Evolutionary conservation across 2,888 invertebrate genomes (phyloP), one percentile per base, ranked within the genome.

Genomic region (Muschampia plurimacula): DNA sequence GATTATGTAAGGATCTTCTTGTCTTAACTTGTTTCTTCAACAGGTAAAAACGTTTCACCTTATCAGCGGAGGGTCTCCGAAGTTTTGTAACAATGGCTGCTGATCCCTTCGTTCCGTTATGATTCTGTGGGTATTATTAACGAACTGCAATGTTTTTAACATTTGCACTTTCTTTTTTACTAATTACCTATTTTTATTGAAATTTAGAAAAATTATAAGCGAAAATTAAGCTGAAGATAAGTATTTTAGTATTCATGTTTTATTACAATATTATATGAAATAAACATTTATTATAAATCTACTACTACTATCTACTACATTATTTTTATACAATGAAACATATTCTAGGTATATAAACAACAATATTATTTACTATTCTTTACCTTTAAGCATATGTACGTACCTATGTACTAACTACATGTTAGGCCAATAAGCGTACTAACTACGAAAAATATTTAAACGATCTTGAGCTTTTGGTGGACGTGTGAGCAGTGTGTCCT

Each of bases 41-140:
- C 86, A 85, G 86, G 86, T 86, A 85, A 82, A 81, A 82, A 79
- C 77, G 67, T 74, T 65, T 60, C 75, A 74, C 74, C 77, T 76
- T 80, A 81, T 77, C 78, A 75, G 73, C 76, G 76, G 77, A 41
- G 66, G 66, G 39, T 66, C 60, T n/a, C 22, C 22, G 46, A 65
- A 73, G 77, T 75, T 75, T 69, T 68, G 72, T 76, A 81, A 82
- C 79, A 83, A 82, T 80, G 77, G 77, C 78, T 76, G 76, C 77
- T 65, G 78, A 75, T 71, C 74, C 77, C 76, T 80, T 78, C 63
- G 69, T 46, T 59, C 65, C 57, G 73, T 62, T 60, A 71, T 39
- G 49, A 41, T 10, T 28, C 65, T 65, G 65, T 28, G 22, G 59
- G 46, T 41, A 36, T 22, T 22, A 22, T 22, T 22, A 69, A 52